A percentile compares a stretch with the other conserved stretches of the same genome.
These are phyloP conservation scores for Grammomys surdaster DNA, from an alignment of 2,113 vertebrate genomes.

Conservation along the genomic window DNA sequence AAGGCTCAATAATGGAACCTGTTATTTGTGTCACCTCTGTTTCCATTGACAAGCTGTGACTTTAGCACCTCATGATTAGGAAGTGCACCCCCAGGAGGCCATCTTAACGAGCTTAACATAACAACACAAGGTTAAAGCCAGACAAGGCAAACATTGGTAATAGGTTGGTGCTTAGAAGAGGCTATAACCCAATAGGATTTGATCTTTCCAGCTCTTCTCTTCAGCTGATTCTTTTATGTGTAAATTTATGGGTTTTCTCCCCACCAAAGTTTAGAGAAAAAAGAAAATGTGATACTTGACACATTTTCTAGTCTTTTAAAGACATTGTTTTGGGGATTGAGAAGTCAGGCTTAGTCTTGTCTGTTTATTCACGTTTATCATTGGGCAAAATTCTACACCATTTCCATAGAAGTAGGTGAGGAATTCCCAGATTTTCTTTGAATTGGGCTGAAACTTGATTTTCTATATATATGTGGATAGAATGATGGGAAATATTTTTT, in stretches of 20 bases:
- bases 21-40: neutral
- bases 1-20: neutral
- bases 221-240: neutral
- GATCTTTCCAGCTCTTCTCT: neutral
- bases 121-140: neutral
- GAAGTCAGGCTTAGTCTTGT: neutral
- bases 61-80: neutral
- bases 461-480: neutral
- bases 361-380: neutral
- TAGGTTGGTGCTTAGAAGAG: neutral
- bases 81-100: neutral
- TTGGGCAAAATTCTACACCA: neutral
- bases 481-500: neutral
- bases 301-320: neutral
- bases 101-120: neutral
- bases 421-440: neutral
- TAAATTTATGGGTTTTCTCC: constrained; percentile 19
- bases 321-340: neutral
- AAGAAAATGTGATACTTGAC: neutral
- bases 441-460: neutral
- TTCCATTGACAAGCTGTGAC: neutral
- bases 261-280: neutral
- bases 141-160: neutral
- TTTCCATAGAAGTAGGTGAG: neutral
- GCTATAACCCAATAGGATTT: neutral